These are phyloP conservation scores for Sinocyclocheilus rhinocerous DNA, from an alignment of 2,113 vertebrate genomes.

Conservation along the genomic window DNA sequence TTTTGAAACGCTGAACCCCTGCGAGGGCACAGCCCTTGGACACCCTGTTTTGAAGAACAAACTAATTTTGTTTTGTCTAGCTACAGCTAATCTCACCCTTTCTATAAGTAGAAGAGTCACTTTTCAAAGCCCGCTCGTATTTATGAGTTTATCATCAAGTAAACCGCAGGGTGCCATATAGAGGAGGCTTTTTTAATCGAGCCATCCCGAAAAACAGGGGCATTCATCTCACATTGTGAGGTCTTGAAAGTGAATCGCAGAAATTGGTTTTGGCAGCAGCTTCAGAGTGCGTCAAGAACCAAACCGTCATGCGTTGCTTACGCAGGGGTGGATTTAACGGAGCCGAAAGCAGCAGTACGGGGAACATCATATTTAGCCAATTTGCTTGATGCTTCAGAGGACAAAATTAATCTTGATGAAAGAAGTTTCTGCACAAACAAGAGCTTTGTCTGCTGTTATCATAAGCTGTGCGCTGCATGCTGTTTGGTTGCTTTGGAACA, in stretches of 20 bases:
- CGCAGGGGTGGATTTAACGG: background rate
- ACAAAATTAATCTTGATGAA: slow-evolving; percentile 43
- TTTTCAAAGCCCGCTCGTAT: background rate
- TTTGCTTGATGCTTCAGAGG: background rate
- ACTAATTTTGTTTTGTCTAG: slow-evolving; percentile 14
- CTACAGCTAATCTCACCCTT: slow-evolving; percentile 1
- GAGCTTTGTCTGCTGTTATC: background rate
- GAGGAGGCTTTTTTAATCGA: background rate
- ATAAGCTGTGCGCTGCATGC: background rate
- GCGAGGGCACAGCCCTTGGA: slow-evolving; percentile 9
- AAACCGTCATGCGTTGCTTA: background rate
- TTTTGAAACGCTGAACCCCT: slow-evolving; percentile 17
- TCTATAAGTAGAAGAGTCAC: background rate
- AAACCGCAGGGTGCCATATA: background rate
- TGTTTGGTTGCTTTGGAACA: slow-evolving; percentile 30
- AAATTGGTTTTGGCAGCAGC: slow-evolving; percentile 34
- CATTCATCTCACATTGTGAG: background rate
- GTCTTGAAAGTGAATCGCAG: slow-evolving; percentile 8
- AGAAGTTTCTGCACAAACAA: slow-evolving; percentile 8
- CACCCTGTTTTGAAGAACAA: slow-evolving; percentile 33
- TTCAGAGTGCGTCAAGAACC: slow-evolving; percentile 20
- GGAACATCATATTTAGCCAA: slow-evolving; percentile 15
- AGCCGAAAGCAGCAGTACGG: background rate
- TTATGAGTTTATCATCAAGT: slow-evolving; percentile 18
- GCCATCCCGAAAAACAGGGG: slow-evolving; percentile 2